Evolutionary conservation across 1,140 invertebrate genomes (phyloP), one percentile per base, ranked within the genome.

Genomic region (Bombus sibiricus): DNA sequence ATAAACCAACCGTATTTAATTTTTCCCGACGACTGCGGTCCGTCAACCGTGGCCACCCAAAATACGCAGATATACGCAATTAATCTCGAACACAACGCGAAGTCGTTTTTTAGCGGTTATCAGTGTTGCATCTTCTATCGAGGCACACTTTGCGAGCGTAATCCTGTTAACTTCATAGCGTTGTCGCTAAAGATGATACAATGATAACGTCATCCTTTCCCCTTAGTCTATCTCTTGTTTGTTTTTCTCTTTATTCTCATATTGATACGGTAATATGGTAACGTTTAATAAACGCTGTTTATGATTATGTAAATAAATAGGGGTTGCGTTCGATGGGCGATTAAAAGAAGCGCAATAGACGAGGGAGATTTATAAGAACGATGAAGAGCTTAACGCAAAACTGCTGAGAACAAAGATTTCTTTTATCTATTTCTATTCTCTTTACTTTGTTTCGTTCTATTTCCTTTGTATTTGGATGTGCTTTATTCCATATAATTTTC

Each of bases 91-190:
- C n/a, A 22, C 6, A 18, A 53, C 39, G n/a, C 18, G 28, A 34
- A 74, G 39, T 57, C 69, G 69, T 47, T 73, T 73, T 37, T 73
- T n/a, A 62, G 22, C 53, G 37, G 25, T 73, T 81, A 62, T 81
- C 69, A 43, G 22, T 18, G 37, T 81, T 64, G 69, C 53, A 81
- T 74, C 53, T 64, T 81, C 43, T 62, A 81, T 81, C n/a, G 22
- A 53, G 8, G 13, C n/a, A 3, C 12, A 28, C 12, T 64, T 41
- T 34, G 32, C 10, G 22, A 18, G 10, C 59, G 62, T 9, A 25
- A 25, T 10, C 47, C 25, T 53, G 47, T 0, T 69, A 73, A 53
- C 28, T 59, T 72, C 62, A 34, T 59, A 28, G 25, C 25, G 25
- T 18, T 32, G 22, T 4, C 13, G 53, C 25, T 64, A 74, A 62